Evolutionary conservation across 1,140 invertebrate genomes (phyloP).

Genomic region (Orius insidiosus): DNA sequence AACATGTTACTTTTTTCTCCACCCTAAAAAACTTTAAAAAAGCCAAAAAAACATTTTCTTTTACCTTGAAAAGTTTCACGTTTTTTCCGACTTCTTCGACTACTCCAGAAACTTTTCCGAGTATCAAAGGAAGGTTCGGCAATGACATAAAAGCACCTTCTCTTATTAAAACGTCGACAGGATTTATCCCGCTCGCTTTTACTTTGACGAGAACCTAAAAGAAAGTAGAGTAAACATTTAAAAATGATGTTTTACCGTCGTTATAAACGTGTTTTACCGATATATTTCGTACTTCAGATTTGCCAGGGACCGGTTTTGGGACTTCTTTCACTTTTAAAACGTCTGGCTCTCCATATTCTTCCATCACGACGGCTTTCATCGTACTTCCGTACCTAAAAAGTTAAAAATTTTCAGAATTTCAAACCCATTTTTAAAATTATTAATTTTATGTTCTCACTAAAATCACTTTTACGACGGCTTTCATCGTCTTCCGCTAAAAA

Average conservation of each 20-base stretch:
- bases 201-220: conserved; percentile 34
- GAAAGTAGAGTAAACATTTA: neutral
- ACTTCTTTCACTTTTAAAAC: conserved; percentile 8
- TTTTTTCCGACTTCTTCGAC: conserved; percentile 29
- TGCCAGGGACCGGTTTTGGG: conserved; percentile 3
- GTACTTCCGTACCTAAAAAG: no score
- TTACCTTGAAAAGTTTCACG: conserved; percentile 30
- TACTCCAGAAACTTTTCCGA: conserved; percentile 33
- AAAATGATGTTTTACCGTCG: neutral
- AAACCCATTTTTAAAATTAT: no score
- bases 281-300: conserved; percentile 13
- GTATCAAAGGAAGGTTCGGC: conserved; percentile 33
- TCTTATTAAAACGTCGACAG: conserved; percentile 41
- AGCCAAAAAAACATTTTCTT: neutral
- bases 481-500: no score
- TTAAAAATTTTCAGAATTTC: no score
- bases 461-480: no score
- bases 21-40: conserved; percentile 23
- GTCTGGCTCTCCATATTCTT: conserved; percentile 8
- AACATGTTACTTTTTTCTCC: conserved; percentile 33
- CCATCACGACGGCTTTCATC: conserved; percentile 12
- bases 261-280: neutral
- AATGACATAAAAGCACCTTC: conserved; percentile 27
- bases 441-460: no score
- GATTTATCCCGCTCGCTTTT: conserved; percentile 33